Evolutionary conservation across 2,888 invertebrate genomes (phyloP).

Genomic region (Mactromeris polynyma): DNA sequence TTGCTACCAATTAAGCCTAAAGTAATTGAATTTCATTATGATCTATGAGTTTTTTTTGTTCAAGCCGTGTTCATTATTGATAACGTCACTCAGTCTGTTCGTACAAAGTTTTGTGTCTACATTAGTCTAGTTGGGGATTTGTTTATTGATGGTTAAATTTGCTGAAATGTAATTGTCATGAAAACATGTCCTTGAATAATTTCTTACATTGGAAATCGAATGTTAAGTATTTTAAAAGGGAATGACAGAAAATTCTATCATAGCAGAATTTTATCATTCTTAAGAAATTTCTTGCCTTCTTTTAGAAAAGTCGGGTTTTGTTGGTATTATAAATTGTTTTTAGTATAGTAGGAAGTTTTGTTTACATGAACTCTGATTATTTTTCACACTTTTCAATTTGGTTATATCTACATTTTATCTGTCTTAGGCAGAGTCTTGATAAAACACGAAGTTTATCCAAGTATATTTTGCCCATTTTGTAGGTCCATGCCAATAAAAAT

Average conservation of each 20-base stretch:
- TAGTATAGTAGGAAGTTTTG: not conserved
- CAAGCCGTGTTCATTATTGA: not conserved
- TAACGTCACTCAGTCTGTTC: not conserved
- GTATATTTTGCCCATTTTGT: not conserved
- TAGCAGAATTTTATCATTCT: no score
- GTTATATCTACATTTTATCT: not conserved
- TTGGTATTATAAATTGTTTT: not conserved
- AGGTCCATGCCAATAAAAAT: not conserved
- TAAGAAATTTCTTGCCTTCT: no score
- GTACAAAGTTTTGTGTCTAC: not conserved
- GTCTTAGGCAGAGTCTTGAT: not conserved
- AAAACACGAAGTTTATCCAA: not conserved
- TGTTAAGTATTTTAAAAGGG: no score
- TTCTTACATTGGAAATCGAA: not conserved
- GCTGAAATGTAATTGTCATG: not conserved
- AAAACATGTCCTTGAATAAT: not conserved
- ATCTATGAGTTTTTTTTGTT: constrained; percentile 21
- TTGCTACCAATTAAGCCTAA: constrained; percentile 31
- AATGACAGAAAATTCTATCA: no score
- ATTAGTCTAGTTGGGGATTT: not conserved
- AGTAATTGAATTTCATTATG: constrained; percentile 29
- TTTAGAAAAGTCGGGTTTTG: no score
- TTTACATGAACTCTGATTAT: not conserved
- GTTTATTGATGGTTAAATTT: not conserved
- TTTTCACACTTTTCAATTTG: constrained; percentile 16